Base-by-base conservation (phyloP, 2,113 vertebrate genomes). In the Odocoileus virginianus region DNA sequence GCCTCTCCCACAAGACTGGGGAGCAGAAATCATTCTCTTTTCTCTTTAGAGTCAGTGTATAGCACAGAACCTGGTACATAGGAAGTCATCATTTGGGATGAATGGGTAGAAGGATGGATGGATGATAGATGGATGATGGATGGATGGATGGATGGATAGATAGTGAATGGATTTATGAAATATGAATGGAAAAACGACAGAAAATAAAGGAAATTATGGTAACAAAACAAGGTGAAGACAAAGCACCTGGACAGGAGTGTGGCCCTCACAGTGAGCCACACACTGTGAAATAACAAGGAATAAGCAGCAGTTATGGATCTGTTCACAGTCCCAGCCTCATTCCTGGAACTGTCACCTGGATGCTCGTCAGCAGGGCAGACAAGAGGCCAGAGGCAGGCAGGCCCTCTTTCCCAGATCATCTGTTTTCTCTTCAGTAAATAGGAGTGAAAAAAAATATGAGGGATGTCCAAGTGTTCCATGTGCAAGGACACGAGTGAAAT, bases 381-480 rank as follows among this genome's bases (percentile, higher is more conserved):
- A 33, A 36, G 71, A 91, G 55, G 92, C 12, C 64, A 90, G 58
- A 86, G 47, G 47, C 25, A 94, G 23, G 60, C 58, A 28, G 3
- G 25, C 8, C 84, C 50, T 84, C 43, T 47, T 76, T 86, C 54
- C 43, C 76, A 93, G 82, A 58, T 30, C 45, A 90, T 45, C 47
- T 84, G 40, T 61, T 88, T 94, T 89, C 76, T 91, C 57, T 40
- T 60, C 58, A 95, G 97, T 94, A 97, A 95, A 78, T 40, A 14
- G 58, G 57, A 64, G 33, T 88, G 8, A 76, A 92, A 71, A 92
- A 58, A 67, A 21, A 95, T 55, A 83, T 9, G 17, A 89, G 94
- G 40, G 87, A 57, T 54, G 55, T 91, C 81, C 86, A 93, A 50
- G 86, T 95, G 61, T 94, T 95, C 79, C 55, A 13, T 27, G 60